phyloP scores from a whole-genome alignment of 2,797 vertebrate species.

The Hafferia zeledoni region DNA sequence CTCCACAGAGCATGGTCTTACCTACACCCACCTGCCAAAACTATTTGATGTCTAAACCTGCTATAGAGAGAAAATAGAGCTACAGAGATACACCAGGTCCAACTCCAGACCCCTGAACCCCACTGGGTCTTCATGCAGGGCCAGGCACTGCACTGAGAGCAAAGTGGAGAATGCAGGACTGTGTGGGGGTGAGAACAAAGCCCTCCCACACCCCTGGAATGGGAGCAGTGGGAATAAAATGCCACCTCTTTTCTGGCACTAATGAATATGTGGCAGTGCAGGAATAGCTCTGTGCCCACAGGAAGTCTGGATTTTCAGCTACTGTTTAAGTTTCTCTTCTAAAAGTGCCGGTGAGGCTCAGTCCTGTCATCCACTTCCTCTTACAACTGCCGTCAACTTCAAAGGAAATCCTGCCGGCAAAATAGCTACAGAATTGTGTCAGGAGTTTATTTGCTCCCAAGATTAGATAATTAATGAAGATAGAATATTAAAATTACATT shows the following conservation, averaged over 20 bases:
- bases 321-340: background rate
- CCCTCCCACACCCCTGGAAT: background rate
- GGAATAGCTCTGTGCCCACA: background rate
- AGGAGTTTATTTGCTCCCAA: conserved; percentile 50
- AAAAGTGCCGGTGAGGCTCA: background rate
- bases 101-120: background rate
- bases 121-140: fast-evolving
- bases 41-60: fast-evolving
- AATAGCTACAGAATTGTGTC: conserved; percentile 49
- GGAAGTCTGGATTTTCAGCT: background rate
- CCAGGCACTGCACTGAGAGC: fast-evolving
- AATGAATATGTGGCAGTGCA: background rate
- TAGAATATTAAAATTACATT: conserved; percentile 32
- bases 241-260: background rate
- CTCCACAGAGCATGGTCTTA: fast-evolving
- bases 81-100: fast-evolving
- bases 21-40: background rate
- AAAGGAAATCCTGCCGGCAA: conserved; percentile 61
- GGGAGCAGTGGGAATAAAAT: background rate
- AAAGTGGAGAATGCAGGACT: fast-evolving
- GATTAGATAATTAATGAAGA: conserved; percentile 55
- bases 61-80: fast-evolving
- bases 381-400: background rate
- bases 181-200: background rate
- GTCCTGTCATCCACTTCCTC: conserved; percentile 17